These are phyloP conservation scores for Zapornia atra DNA, from an alignment of 2,113 vertebrate species.

Conservation along the genomic window DNA sequence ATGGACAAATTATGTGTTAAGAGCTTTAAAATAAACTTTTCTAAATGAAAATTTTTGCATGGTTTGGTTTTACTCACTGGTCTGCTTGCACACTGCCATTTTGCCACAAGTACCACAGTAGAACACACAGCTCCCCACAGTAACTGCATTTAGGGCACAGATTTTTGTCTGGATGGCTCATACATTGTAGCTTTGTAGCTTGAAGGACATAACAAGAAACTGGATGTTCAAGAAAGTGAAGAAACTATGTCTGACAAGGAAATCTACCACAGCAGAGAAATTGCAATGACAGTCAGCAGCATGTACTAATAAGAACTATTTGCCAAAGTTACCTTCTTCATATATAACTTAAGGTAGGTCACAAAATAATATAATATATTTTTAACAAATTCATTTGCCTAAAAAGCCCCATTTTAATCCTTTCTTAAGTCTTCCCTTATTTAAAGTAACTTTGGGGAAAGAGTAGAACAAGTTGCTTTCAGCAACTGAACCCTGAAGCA, in stretches of 20 bases:
- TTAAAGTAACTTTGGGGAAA: background rate
- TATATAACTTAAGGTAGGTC: background rate
- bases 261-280: background rate
- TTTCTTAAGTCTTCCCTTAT: background rate
- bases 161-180: background rate
- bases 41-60: background rate
- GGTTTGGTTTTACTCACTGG: background rate
- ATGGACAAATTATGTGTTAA: background rate
- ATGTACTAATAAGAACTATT: background rate
- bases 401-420: background rate
- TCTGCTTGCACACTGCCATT: background rate
- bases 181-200: background rate
- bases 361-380: background rate
- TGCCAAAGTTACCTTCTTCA: background rate
- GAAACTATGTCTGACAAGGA: background rate
- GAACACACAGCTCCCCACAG: background rate
- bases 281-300: background rate
- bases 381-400: background rate
- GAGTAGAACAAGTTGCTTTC: background rate
- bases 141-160: background rate
- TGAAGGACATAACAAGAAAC: background rate
- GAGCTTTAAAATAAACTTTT: slow-evolving; percentile 7
- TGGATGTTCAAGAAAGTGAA: background rate
- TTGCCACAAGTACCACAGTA: background rate
- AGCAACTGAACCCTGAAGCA: background rate